phyloP scores from a whole-genome alignment of 2,797 vertebrate genomes.

The Pempheris klunzingeri region DNA sequence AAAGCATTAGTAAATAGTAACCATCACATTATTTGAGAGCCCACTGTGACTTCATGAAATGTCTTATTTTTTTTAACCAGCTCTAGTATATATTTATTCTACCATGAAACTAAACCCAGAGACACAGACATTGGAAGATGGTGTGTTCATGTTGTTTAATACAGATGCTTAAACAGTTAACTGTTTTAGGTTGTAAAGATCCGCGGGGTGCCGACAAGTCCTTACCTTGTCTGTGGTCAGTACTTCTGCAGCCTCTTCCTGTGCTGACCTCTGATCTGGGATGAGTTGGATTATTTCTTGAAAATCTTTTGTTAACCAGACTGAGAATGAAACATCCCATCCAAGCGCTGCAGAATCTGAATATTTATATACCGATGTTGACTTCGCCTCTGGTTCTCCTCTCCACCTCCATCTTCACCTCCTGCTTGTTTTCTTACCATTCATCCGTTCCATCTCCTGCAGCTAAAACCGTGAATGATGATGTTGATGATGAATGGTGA shows the following conservation, averaged over 20 bases:
- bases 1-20: not conserved
- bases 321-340: conserved; percentile 9
- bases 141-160: not conserved
- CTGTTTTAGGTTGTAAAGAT: not conserved
- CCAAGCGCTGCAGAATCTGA: not conserved
- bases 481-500: conserved; percentile 11
- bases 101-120: not conserved
- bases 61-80: no score
- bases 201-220: not conserved
- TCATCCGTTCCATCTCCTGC: conserved; percentile 15
- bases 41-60: not conserved
- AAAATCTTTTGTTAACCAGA: not conserved
- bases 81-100: not conserved
- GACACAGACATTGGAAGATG: not conserved
- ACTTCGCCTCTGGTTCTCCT: conserved; percentile 8
- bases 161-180: not conserved
- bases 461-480: conserved; percentile 24
- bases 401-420: conserved; percentile 4
- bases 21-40: not conserved
- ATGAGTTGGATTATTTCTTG: not conserved
- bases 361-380: conserved; percentile 9
- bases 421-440: conserved; percentile 25
- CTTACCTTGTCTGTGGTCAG: not conserved
- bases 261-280: not conserved
- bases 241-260: not conserved